Percentiles rank a stretch among this genome's conserved stretches.
phyloP scores from a whole-genome alignment of 2,113 vertebrate species.

The Lampris megalopsis region DNA sequence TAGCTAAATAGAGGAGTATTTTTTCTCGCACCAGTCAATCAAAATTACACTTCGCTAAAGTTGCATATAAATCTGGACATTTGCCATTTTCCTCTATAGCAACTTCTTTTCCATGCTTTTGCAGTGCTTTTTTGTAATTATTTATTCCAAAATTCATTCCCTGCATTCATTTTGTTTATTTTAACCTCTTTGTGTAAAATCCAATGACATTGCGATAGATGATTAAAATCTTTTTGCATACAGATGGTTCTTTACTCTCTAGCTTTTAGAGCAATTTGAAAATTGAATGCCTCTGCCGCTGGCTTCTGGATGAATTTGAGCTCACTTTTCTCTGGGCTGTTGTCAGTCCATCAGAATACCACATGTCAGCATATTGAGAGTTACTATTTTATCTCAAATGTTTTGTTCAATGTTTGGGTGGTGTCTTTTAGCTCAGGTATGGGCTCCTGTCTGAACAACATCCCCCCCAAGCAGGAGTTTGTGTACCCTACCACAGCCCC shows the following conservation, averaged over 20 bases:
- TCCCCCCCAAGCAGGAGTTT: slow-evolving; percentile 95
- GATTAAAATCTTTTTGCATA: too few species aligned
- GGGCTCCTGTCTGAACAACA: slow-evolving; percentile 95
- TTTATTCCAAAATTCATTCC: too few species aligned
- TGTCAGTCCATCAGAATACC: too few species aligned
- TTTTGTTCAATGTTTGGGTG: background rate
- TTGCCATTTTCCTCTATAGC: background rate
- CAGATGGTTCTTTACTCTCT: too few species aligned
- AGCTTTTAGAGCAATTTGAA: too few species aligned
- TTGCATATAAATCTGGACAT: background rate
- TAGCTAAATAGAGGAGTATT: background rate
- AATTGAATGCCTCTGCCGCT: too few species aligned
- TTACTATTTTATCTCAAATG: background rate
- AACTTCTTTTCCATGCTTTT: background rate
- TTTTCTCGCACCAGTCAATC: too few species aligned
- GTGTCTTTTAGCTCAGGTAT: slow-evolving; percentile 88
- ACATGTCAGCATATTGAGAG: background rate
- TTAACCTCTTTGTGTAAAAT: too few species aligned
- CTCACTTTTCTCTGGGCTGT: too few species aligned
- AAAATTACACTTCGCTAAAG: background rate
- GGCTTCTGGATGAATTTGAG: too few species aligned
- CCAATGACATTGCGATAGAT: too few species aligned
- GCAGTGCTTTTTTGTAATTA: background rate
- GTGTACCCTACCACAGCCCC: slow-evolving; percentile 95
- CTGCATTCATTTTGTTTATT: background rate